Percentiles rank a stretch among this genome's conserved stretches.
Evolutionary conservation across 2,797 vertebrate species (phyloP).

Genomic region (Nasua narica): DNA sequence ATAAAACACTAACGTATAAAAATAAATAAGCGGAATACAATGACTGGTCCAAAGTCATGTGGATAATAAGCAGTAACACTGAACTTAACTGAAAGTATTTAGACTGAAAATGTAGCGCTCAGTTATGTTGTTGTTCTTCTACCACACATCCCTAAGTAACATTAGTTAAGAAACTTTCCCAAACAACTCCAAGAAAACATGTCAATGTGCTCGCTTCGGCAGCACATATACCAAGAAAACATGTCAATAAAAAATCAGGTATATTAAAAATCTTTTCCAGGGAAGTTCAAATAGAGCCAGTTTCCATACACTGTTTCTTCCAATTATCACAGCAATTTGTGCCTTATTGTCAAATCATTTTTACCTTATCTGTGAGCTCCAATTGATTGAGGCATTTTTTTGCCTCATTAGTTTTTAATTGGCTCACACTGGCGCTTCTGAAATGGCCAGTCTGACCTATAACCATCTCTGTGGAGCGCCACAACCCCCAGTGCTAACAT

Average conservation of each 20-base stretch:
- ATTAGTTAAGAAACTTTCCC: neutral
- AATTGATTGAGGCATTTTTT: neutral
- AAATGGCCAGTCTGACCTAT: neutral
- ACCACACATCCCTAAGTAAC: neutral
- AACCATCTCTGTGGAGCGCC: neutral
- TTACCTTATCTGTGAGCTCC: neutral
- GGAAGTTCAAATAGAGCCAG: neutral
- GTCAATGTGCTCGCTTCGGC: too few relatives aligned
- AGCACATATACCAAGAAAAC: too few relatives aligned
- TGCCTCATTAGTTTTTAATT: slow-evolving; percentile 28
- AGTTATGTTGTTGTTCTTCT: neutral
- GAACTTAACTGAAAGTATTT: neutral
- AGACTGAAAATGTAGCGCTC: neutral
- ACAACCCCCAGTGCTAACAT: neutral
- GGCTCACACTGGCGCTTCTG: neutral
- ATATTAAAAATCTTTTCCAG: neutral
- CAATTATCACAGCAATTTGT: neutral
- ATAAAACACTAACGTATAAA: neutral
- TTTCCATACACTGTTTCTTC: neutral
- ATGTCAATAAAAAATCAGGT: neutral
- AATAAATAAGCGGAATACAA: neutral
- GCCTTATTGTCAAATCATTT: neutral
- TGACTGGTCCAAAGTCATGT: neutral
- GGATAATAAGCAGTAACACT: neutral
- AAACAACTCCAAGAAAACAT: neutral